Conservation (phyloP, 2,797 vertebrate species). For the Centropyge bicolor region DNA sequence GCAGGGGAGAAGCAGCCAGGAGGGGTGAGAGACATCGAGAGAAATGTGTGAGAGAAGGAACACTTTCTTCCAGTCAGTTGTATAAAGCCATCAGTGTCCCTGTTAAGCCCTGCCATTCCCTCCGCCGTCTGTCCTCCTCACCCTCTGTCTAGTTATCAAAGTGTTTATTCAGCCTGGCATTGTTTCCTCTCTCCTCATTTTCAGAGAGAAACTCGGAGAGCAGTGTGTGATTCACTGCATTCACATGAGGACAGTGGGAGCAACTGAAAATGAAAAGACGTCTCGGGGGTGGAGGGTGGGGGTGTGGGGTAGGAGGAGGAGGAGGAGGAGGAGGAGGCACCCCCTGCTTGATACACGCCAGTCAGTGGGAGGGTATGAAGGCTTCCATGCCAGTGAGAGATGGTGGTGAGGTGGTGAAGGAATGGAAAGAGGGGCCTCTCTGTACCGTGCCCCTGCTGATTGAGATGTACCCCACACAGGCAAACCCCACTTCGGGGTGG, state of each 20-base stretch:
- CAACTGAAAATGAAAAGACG: constrained; percentile 73
- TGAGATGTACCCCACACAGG: constrained; percentile 91
- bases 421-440: constrained; percentile 72
- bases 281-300: constrained; percentile 33
- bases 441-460: constrained; percentile 88
- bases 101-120: constrained; percentile 65
- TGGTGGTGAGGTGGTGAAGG: constrained; percentile 75
- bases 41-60: constrained; percentile 68
- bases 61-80: constrained; percentile 65
- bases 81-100: constrained; percentile 81
- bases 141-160: constrained; percentile 77
- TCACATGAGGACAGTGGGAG: constrained; percentile 73
- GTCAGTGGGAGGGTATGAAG: constrained; percentile 63
- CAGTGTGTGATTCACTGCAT: constrained; percentile 62
- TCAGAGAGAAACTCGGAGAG: constrained; percentile 61
- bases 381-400: constrained; percentile 68
- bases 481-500: constrained; percentile 62
- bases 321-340: neutral
- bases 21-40: constrained; percentile 68
- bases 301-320: constrained; percentile 3
- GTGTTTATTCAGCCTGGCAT: constrained; percentile 80
- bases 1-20: constrained; percentile 59
- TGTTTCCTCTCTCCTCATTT: constrained; percentile 73
- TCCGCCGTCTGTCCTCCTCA: constrained; percentile 77
- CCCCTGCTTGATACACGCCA: constrained; percentile 60